Evolutionary conservation across 2,113 vertebrate genomes (phyloP), one percentile per base, ranked within the genome.

Genomic region (Hippocampus mohnikei): DNA sequence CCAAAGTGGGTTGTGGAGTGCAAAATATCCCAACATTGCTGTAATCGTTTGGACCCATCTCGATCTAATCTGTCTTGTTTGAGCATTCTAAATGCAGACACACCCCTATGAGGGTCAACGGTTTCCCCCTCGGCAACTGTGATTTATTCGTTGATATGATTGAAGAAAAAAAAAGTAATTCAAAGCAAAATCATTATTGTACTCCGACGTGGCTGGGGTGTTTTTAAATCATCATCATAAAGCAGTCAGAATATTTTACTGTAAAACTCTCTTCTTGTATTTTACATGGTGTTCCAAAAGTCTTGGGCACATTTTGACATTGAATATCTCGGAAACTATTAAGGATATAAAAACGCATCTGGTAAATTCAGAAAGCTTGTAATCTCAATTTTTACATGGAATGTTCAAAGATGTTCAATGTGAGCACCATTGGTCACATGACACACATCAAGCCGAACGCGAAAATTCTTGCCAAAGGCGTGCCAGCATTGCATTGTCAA

Each of bases 111-210:
- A 66, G 27, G 20, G 58, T 18, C 48, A 20, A 13, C 46, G 41
- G 37, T 59, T 52, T 41, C 42, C 16, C 65, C 33, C 65, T 33
- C 42, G 53, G 55, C 56, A 68, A 59, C 27, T 50, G 63, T 64
- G 53, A 69, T 74, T 69, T 66, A 74, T 67, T 50, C 29, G 50
- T 48, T 69, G 11, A 64, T 56, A 61, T 64, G 55, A 65, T 72
- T 20, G 63, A n/a, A 50, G 15, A 50, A 50, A 50, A 50, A 50
- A 33, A 33, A 33, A 44, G n/a, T 44, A 8, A 52, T 33, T 33
- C 64, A 68, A 29, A 55, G 37, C 64, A 41, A 13, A 59, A 65
- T 46, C 63, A 65, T 27, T 46, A 46, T 65, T 65, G 8, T 46
- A 65, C 2, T 40, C 13, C n/a, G 11, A 66, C 10, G 66, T 53